Evolutionary conservation across 1,140 invertebrate genomes (phyloP).

Genomic region (Pararge aegeria): DNA sequence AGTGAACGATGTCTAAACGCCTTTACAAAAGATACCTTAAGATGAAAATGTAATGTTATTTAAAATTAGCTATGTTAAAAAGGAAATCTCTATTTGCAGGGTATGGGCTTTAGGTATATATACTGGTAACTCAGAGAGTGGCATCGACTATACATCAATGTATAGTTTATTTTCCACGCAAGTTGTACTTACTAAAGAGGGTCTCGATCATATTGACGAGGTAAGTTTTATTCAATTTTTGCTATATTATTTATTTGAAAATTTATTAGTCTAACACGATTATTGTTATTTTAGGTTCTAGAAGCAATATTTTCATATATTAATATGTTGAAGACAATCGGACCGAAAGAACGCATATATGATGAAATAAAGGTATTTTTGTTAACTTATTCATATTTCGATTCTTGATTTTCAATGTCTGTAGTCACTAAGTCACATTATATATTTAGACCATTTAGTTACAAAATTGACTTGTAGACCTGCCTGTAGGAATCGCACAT

Average conservation of each 20-base stretch:
- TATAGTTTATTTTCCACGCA: constrained; percentile 87
- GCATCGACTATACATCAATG: constrained; percentile 87
- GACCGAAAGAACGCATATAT: constrained; percentile 86
- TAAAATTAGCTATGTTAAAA: too few species aligned
- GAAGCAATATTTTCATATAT: constrained; percentile 88
- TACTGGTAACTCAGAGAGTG: constrained; percentile 87
- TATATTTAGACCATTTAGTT: too few species aligned
- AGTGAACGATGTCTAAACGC: too few species aligned
- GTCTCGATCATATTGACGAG: constrained; percentile 85
- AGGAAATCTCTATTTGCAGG: constrained; percentile 58
- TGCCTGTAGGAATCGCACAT: too few species aligned
- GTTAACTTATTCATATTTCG: neutral
- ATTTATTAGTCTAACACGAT: too few species aligned
- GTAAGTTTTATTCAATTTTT: too few species aligned
- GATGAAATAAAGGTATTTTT: constrained; percentile 83
- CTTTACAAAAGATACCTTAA: too few species aligned
- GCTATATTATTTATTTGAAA: too few species aligned
- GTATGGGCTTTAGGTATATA: constrained; percentile 92
- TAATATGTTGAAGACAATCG: constrained; percentile 84
- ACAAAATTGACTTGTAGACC: too few species aligned
- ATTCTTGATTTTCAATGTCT: neutral
- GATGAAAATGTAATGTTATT: too few species aligned
- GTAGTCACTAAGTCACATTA: too few species aligned
- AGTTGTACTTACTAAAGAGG: constrained; percentile 89
- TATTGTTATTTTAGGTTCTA: constrained; percentile 80